Evolutionary conservation across 2,113 vertebrate genomes (phyloP).

Genomic region (Ptilorrhoa leucosticta): DNA sequence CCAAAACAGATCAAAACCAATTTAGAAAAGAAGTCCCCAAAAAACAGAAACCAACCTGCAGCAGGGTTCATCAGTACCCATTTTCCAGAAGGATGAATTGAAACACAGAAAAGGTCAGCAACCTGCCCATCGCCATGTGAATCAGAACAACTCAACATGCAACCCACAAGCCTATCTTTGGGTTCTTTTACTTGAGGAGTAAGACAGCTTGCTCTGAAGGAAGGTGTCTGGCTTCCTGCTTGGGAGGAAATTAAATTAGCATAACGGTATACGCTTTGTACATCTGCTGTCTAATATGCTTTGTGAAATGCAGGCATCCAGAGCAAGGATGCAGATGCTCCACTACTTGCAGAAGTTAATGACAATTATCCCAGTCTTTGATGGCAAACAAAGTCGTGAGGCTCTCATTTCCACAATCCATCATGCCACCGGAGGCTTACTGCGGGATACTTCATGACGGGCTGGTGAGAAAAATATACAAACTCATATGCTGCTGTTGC

Average conservation of each 20-base stretch:
- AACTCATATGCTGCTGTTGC: conserved; percentile 80
- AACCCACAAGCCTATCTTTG: background rate
- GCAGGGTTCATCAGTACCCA: background rate
- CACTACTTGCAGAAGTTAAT: conserved; percentile 59
- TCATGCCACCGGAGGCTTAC: conserved; percentile 53
- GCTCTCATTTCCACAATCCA: conserved; percentile 62
- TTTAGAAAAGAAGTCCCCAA: rapidly evolving
- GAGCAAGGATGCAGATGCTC: conserved; percentile 49
- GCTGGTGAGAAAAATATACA: conserved; percentile 89
- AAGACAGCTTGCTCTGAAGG: background rate
- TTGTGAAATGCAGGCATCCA: conserved; percentile 42
- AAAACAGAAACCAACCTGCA: background rate
- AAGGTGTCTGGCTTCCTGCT: background rate
- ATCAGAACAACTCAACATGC: background rate
- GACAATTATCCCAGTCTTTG: conserved; percentile 64
- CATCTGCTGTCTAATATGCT: conserved; percentile 35
- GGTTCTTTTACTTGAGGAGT: background rate
- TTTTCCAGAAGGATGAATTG: background rate
- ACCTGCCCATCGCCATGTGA: background rate
- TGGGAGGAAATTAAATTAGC: background rate
- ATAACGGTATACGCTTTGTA: background rate
- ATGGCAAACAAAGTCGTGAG: conserved; percentile 39
- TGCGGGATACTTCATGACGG: conserved; percentile 65
- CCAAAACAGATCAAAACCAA: background rate
- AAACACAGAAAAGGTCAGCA: background rate